A percentile compares a stretch with the other conserved stretches of the same genome.
Conservation (phyloP, 2,797 vertebrate species). For the Pseudocheirus occidentalis region DNA sequence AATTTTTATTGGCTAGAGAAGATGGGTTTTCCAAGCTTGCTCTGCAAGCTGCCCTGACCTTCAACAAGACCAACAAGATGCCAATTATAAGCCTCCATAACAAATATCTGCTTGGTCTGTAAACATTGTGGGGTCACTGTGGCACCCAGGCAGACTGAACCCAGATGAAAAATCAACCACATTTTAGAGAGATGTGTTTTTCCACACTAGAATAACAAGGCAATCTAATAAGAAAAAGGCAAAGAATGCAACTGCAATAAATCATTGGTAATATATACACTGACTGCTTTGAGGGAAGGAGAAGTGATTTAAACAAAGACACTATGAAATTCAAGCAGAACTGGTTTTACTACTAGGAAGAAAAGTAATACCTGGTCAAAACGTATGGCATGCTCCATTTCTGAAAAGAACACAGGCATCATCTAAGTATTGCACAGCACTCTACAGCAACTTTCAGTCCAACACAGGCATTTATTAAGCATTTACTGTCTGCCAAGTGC, state of each 20-base stretch:
- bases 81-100: slow-evolving; percentile 7
- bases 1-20: not conserved
- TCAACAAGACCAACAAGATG: not conserved
- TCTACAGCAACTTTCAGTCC: not conserved
- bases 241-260: not conserved
- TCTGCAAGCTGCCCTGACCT: slow-evolving; percentile 7
- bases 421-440: not conserved
- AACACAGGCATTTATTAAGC: not conserved
- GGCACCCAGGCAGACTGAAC: slow-evolving; percentile 7
- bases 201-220: slow-evolving; percentile 14
- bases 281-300: slow-evolving; percentile 3
- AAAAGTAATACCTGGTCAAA: slow-evolving; percentile 7
- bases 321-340: not conserved
- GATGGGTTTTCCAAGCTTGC: not conserved
- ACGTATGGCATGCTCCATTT: not conserved
- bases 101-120: slow-evolving; percentile 1
- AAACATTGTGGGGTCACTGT: not conserved
- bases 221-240: slow-evolving; percentile 14
- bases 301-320: not conserved
- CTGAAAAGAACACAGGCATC: not conserved
- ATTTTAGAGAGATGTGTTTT: slow-evolving; percentile 1
- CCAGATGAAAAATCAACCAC: slow-evolving; percentile 13
- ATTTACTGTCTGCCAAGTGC: not conserved
- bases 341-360: not conserved
- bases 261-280: slow-evolving; percentile 9